These are phyloP conservation scores for Boulengeromyrus knoepffleri DNA, from an alignment of 2,113 vertebrate species.

Conservation along the genomic window DNA sequence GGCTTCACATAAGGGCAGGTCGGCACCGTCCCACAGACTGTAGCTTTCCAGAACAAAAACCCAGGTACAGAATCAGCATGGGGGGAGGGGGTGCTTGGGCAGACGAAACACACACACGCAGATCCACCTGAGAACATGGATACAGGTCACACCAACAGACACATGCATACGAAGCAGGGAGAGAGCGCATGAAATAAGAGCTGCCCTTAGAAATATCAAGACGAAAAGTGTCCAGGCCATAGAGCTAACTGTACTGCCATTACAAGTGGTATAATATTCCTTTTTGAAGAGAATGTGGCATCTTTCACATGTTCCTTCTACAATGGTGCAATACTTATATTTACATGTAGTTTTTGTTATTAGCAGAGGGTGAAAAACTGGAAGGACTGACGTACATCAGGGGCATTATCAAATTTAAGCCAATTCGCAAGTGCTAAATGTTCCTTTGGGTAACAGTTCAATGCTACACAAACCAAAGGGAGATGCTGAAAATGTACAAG, in stretches of 20 bases:
- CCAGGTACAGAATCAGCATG: constrained; percentile 41
- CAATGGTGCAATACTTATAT: background rate
- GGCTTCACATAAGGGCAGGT: constrained; percentile 87
- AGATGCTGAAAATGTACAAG: background rate
- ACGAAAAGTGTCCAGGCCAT: background rate
- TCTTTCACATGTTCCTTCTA: background rate
- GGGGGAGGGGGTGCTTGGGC: constrained; percentile 30
- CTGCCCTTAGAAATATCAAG: background rate
- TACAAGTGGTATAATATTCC: background rate
- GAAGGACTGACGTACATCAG: background rate
- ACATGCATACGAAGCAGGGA: constrained; percentile 4
- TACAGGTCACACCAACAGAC: background rate
- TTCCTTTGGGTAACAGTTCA: background rate
- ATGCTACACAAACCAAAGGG: background rate
- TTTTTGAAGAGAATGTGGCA: background rate
- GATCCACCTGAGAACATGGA: background rate
- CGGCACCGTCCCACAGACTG: constrained; percentile 83
- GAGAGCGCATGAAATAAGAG: background rate
- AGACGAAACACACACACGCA: constrained; percentile 26
- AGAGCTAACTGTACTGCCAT: background rate
- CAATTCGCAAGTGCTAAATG: background rate
- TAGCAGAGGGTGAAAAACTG: background rate
- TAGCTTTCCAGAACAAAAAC: constrained; percentile 79
- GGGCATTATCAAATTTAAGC: background rate
- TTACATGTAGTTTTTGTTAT: background rate